Evolutionary conservation across 2,888 invertebrate species (phyloP), one percentile per base, ranked within the genome.

Genomic region (Nomada ferruginata): DNA sequence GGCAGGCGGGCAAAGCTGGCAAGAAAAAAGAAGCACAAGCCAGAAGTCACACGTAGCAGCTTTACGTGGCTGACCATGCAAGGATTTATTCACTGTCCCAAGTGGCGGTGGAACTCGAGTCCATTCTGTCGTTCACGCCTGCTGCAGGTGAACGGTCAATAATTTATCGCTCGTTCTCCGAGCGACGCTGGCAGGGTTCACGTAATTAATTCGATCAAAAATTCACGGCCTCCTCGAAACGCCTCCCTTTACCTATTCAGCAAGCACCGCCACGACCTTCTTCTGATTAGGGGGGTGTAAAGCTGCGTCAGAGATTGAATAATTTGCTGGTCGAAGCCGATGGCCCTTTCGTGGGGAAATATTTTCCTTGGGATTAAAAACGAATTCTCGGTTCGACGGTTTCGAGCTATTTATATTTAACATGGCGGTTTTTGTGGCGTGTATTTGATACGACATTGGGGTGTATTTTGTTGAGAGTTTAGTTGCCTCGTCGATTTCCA

Each of bases 21-120:
- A 15, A 59, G 70, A 26, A 76, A 70, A 82, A 15, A 44, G 11
- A 84, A 74, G 86, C 64, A 68, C 69, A 55, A 75, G 42, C 20
- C 72, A 70, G 71, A 59, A 80, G 65, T 76, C 78, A 61, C 50
- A 47, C 26, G 23, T 36, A 13, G 47, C 55, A 57, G 52, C 52
- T 57, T 72, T 42, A 70, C 79, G 69, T 73, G 86, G 79, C 83
- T 76, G 79, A 80, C 81, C 66, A 68, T 78, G 68, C 76, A 60
- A 71, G 60, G 78, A 83, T 80, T 85, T 83, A 80, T 85, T 79
- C 77, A 83, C 83, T 85, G 76, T 52, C 59, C n/a, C 50, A 23
- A 18, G n/a, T 18, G 29, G 7, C 20, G 18, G 75, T 11, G 13
- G 13, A 71, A 72, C 23, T 73, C 2, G 69, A 7, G 63, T 55